Evolutionary conservation across 2,797 vertebrate species (phyloP).

Genomic region (Girardinus metallicus): DNA sequence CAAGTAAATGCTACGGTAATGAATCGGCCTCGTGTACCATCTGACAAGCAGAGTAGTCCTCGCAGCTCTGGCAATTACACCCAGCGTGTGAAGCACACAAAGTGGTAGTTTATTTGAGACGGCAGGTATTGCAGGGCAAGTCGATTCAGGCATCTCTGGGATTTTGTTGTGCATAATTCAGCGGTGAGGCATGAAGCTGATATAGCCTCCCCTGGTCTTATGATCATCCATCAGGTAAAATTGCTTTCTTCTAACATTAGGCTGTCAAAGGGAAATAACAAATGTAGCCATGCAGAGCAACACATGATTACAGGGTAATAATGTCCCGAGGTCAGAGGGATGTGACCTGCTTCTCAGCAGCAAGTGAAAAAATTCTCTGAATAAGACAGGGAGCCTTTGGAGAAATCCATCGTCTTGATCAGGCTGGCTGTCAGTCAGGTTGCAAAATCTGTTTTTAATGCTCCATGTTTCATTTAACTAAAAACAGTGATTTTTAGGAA

Average conservation of each 20-base stretch:
- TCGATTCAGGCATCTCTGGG: conserved; percentile 35
- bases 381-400: conserved; percentile 26
- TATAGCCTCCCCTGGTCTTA: conserved; percentile 54
- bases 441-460: neutral
- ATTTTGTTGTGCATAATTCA: conserved; percentile 70
- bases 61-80: conserved; percentile 44
- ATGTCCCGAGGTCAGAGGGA: conserved; percentile 63
- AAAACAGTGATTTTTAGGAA: neutral
- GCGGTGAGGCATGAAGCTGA: conserved; percentile 50
- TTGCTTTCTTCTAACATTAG: conserved; percentile 72
- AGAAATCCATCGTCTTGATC: conserved; percentile 22
- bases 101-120: conserved; percentile 42
- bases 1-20: conserved; percentile 58
- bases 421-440: neutral
- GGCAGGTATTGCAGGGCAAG: conserved; percentile 35
- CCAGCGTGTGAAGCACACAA: conserved; percentile 16
- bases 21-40: conserved; percentile 42
- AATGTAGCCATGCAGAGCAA: conserved; percentile 71
- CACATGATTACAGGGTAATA: conserved; percentile 75
- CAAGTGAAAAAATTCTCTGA: conserved; percentile 28
- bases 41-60: conserved; percentile 47
- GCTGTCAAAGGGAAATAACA: conserved; percentile 72
- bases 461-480: conserved; percentile 9
- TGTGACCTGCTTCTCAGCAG: conserved; percentile 57
- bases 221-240: conserved; percentile 76